These are phyloP conservation scores for Patella ulyssiponensis DNA, from an alignment of 2,888 invertebrate species.

Conservation along the genomic window DNA sequence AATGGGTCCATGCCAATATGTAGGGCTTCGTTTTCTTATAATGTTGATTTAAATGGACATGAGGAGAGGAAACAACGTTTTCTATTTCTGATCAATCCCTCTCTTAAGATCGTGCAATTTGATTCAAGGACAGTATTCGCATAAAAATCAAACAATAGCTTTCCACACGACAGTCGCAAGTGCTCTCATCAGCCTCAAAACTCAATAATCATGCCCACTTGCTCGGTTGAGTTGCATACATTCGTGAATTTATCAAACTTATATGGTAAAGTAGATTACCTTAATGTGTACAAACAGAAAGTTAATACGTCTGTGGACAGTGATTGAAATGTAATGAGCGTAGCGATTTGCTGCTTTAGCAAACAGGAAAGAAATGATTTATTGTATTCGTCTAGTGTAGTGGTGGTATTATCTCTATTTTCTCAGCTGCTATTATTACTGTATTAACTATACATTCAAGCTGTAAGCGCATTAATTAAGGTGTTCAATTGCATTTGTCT, in stretches of 20 bases:
- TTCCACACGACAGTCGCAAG: slow-evolving; percentile 25
- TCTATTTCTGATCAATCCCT: slow-evolving; percentile 29
- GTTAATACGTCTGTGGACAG: background rate
- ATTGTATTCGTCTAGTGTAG: no score
- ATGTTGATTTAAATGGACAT: slow-evolving; percentile 17
- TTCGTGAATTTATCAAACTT: slow-evolving; percentile 27
- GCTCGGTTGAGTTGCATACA: slow-evolving; percentile 25
- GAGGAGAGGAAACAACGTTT: slow-evolving; percentile 26
- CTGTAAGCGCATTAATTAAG: no score
- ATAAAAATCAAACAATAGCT: slow-evolving; percentile 29
- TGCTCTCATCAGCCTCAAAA: slow-evolving; percentile 21
- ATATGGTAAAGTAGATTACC: slow-evolving; percentile 10
- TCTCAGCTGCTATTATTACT: no score
- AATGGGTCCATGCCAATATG: slow-evolving; percentile 16
- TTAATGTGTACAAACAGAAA: slow-evolving; percentile 4
- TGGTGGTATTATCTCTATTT: no score
- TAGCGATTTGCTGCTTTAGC: background rate
- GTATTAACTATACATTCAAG: no score
- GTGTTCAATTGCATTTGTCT: no score
- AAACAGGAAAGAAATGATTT: no score
- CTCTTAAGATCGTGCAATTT: slow-evolving; percentile 25
- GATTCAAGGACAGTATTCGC: slow-evolving; percentile 20
- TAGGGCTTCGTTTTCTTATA: slow-evolving; percentile 26
- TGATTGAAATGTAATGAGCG: slow-evolving; percentile 12
- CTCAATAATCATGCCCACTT: slow-evolving; percentile 24